A percentile compares a stretch with the other conserved stretches of the same genome.
phyloP scores from a whole-genome alignment of 2,113 vertebrate species.

The Egretta garzetta region DNA sequence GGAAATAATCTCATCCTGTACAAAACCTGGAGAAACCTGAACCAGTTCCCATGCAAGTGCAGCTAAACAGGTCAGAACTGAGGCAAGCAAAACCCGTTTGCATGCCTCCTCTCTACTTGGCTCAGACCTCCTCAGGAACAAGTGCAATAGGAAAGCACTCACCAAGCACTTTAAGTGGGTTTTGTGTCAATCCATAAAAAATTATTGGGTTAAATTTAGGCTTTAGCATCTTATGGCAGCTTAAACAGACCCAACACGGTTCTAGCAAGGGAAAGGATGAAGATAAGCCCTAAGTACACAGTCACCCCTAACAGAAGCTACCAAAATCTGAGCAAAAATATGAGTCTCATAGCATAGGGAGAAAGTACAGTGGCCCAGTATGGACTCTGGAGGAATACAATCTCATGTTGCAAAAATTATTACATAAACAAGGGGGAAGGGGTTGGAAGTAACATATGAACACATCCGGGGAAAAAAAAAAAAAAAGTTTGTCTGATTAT shows the following conservation, averaged over 20 bases:
- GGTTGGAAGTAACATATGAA: not conserved
- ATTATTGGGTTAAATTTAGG: not conserved
- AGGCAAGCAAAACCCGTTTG: not conserved
- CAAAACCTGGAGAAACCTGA: not conserved
- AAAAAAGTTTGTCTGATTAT: not conserved
- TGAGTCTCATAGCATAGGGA: not conserved
- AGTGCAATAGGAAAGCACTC: not conserved
- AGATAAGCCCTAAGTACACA: not conserved
- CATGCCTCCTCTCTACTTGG: not conserved
- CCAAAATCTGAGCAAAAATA: not conserved
- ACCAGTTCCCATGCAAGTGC: not conserved
- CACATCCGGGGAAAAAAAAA: too few species aligned
- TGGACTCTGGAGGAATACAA: not conserved
- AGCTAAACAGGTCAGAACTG: not conserved
- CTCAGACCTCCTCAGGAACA: not conserved
- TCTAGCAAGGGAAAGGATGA: not conserved
- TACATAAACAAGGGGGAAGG: not conserved
- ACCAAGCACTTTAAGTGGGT: fast-evolving
- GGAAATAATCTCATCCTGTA: not conserved
- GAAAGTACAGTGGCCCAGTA: not conserved
- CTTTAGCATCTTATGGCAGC: not conserved
- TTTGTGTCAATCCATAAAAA: not conserved
- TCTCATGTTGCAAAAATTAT: not conserved
- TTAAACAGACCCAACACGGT: not conserved
- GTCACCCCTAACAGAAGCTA: not conserved